phyloP scores from a whole-genome alignment of 2,888 invertebrate species.

The Andrena fulva region DNA sequence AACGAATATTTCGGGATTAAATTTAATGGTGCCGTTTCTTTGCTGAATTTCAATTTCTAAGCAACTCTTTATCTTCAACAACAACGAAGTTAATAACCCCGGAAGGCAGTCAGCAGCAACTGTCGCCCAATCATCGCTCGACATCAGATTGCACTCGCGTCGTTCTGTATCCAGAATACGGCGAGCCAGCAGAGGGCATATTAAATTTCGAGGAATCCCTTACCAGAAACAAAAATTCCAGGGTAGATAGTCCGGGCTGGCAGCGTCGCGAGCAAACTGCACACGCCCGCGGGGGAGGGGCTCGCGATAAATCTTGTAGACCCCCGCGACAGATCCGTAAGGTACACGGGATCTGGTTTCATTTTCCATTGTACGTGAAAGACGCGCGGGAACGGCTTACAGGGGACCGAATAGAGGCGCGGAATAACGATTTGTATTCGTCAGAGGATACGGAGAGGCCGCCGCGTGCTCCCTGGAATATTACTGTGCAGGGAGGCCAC shows the following conservation, averaged over 20 bases:
- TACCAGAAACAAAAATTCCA: slow-evolving; percentile 33
- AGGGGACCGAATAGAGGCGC: slow-evolving; percentile 62
- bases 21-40: too few species aligned
- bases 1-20: too few species aligned
- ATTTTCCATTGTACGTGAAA: slow-evolving; percentile 63
- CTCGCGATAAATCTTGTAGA: slow-evolving; percentile 67
- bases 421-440: slow-evolving; percentile 74
- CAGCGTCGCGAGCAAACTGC: slow-evolving; percentile 29
- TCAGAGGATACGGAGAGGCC: slow-evolving; percentile 63
- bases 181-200: slow-evolving; percentile 8
- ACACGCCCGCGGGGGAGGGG: slow-evolving; percentile 26
- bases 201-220: slow-evolving; percentile 44
- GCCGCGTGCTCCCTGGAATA: slow-evolving; percentile 60
- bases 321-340: slow-evolving; percentile 51
- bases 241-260: neutral
- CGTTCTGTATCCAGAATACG: neutral
- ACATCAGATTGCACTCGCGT: neutral
- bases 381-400: slow-evolving; percentile 69
- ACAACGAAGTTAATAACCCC: neutral
- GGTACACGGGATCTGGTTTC: slow-evolving; percentile 65
- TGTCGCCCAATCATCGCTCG: slow-evolving; percentile 2
- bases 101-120: neutral
- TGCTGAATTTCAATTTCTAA: too few species aligned
- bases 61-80: neutral
- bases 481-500: slow-evolving; percentile 59